A percentile compares a stretch with the other conserved stretches of the same genome.
Conservation (phyloP, 2,888 invertebrate genomes). For the Polyommatus icarus region DNA sequence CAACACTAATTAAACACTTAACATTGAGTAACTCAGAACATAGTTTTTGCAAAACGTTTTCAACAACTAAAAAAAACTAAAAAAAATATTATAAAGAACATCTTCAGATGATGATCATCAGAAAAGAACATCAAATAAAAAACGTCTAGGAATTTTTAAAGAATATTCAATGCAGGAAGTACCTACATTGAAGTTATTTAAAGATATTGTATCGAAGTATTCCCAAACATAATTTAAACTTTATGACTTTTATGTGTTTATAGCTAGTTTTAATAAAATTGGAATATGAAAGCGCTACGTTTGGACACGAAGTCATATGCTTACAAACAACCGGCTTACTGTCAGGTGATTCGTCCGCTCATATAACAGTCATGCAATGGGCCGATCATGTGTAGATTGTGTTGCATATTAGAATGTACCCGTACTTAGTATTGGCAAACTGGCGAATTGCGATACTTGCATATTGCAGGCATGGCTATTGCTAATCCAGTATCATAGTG, state of each 20-base stretch:
- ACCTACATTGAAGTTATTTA: too few species aligned
- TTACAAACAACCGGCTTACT: neutral
- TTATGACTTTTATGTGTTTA: too few species aligned
- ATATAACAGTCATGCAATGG: neutral
- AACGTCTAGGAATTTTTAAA: too few species aligned
- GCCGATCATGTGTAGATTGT: neutral
- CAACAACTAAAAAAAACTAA: neutral
- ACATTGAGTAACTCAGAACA: neutral
- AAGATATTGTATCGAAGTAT: too few species aligned
- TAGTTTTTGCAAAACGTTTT: neutral
- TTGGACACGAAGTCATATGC: neutral
- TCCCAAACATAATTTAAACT: too few species aligned
- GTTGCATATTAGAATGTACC: neutral
- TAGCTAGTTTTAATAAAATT: too few species aligned
- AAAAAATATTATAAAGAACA: neutral
- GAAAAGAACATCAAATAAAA: too few species aligned
- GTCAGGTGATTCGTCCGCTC: neutral
- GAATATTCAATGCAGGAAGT: too few species aligned
- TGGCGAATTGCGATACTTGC: neutral
- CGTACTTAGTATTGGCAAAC: neutral
- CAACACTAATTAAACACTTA: slow-evolving; percentile 3
- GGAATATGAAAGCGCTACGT: neutral
- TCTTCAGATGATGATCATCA: too few species aligned
- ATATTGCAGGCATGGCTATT: slow-evolving; percentile 13
- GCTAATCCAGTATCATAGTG: neutral